Conservation (phyloP, 2,113 vertebrate species). For the Solea senegalensis region DNA sequence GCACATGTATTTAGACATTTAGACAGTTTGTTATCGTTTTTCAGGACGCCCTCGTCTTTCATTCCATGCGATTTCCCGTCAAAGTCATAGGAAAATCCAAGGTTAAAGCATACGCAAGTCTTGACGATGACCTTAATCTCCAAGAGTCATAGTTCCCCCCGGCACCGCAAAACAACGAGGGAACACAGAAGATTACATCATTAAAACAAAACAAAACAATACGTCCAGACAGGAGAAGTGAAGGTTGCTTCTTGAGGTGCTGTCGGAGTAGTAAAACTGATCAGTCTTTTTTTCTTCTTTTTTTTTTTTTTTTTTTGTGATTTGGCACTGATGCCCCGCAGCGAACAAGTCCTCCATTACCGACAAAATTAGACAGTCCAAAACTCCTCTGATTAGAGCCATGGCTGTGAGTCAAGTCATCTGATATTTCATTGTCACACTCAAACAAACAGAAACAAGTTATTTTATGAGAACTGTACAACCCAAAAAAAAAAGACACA, state of each 20-base stretch:
- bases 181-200: slow-evolving; percentile 35
- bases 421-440: slow-evolving; percentile 28
- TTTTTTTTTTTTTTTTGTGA: slow-evolving; percentile 13
- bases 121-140: slow-evolving; percentile 52
- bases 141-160: slow-evolving; percentile 25
- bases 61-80: slow-evolving; percentile 35
- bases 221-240: slow-evolving; percentile 44
- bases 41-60: slow-evolving; percentile 19
- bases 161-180: slow-evolving; percentile 23
- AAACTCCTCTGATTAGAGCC: slow-evolving; percentile 26
- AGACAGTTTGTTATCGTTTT: neutral
- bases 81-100: slow-evolving; percentile 45
- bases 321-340: slow-evolving; percentile 67
- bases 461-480: slow-evolving; percentile 62
- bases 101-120: slow-evolving; percentile 54
- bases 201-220: slow-evolving; percentile 54
- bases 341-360: slow-evolving; percentile 43
- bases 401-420: slow-evolving; percentile 38
- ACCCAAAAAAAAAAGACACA: slow-evolving; percentile 49
- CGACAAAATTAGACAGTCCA: slow-evolving; percentile 35
- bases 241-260: slow-evolving; percentile 58
- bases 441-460: slow-evolving; percentile 33
- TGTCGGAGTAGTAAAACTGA: slow-evolving; percentile 20
- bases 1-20: slow-evolving; percentile 12
- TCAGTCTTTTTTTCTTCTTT: slow-evolving; percentile 9